Evolutionary conservation across 2,888 invertebrate species (phyloP).

Genomic region (Augiades crinisus): DNA sequence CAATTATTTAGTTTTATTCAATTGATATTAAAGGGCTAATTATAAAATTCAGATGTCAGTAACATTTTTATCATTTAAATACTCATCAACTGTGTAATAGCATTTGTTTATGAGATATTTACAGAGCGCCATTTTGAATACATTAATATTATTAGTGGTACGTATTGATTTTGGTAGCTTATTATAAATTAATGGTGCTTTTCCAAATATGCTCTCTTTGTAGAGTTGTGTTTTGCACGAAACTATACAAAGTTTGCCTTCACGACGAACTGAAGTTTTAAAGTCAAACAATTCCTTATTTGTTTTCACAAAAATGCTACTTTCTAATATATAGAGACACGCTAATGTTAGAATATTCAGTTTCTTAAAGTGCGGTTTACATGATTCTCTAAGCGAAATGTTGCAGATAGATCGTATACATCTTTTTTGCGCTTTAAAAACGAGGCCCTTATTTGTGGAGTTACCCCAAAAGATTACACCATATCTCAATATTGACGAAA

Average conservation of each 20-base stretch:
- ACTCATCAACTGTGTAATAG: too few species aligned
- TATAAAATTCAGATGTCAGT: too few species aligned
- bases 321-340: constrained; percentile 3
- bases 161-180: not conserved
- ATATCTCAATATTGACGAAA: constrained; percentile 5
- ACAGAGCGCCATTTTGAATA: not conserved
- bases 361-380: not conserved
- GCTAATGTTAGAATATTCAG: constrained; percentile 4
- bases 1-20: too few species aligned
- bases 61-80: too few species aligned
- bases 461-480: constrained; percentile 16
- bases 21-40: too few species aligned
- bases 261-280: too few species aligned
- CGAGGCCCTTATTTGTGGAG: not conserved
- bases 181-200: too few species aligned
- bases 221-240: not conserved
- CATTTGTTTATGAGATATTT: too few species aligned
- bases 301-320: not conserved
- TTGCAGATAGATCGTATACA: constrained; percentile 7
- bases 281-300: not conserved
- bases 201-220: too few species aligned
- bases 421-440: not conserved
- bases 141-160: not conserved
- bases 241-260: too few species aligned
- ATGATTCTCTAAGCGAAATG: not conserved